Conservation (phyloP, 37 sponge, comb jelly and placozoan genomes). For the Theonella swinhoei region DNA sequence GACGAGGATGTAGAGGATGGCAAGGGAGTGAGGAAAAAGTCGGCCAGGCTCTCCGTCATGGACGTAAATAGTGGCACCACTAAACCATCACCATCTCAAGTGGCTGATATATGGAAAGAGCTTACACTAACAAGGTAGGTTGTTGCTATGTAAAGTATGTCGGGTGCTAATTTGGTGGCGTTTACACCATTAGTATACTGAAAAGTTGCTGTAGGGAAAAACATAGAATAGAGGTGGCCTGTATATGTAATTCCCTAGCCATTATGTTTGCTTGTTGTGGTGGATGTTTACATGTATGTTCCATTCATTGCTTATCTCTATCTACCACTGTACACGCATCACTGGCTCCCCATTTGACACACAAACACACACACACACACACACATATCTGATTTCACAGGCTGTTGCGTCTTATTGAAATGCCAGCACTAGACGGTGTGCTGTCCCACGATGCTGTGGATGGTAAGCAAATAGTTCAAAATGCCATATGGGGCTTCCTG, state of each 20-base stretch:
- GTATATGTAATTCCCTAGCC: no score
- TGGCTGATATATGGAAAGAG: constrained; percentile 63
- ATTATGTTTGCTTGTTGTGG: not conserved
- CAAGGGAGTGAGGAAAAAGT: not conserved
- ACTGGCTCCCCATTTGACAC: no score
- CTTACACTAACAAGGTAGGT: constrained; percentile 50
- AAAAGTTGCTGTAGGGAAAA: no score
- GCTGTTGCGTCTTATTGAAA: constrained; percentile 50
- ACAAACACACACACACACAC: no score
- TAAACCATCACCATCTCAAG: constrained; percentile 10
- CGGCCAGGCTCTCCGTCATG: not conserved
- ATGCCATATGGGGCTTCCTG: constrained; percentile 9
- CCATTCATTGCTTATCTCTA: not conserved
- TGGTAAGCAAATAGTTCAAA: constrained; percentile 57
- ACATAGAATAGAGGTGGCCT: no score
- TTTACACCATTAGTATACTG: no score
- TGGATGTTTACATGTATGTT: not conserved
- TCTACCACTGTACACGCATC: no score
- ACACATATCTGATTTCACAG: no score
- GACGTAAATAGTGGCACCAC: not conserved
- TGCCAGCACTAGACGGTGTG: constrained; percentile 55
- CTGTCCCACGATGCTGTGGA: constrained; percentile 51
- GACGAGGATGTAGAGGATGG: constrained; percentile 11
- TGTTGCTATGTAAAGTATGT: not conserved
- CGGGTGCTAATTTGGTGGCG: no score